These are phyloP conservation scores for Reticulitermes speratus DNA, from an alignment of 1,140 invertebrate species.

Conservation along the genomic window DNA sequence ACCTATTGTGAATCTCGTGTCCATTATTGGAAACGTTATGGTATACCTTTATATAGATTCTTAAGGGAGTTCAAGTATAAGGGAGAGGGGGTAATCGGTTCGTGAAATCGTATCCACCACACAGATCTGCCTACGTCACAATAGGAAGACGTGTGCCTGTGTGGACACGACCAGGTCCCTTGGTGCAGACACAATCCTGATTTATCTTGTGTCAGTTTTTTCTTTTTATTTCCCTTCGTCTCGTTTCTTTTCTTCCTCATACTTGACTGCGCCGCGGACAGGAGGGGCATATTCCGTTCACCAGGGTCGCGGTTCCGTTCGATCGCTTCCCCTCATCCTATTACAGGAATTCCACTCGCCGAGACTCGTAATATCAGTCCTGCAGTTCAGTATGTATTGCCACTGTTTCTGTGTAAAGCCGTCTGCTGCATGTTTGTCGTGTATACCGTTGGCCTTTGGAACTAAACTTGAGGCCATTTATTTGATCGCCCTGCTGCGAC, in stretches of 20 bases:
- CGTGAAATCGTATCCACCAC: background rate
- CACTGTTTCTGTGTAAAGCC: background rate
- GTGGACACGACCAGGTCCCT: background rate
- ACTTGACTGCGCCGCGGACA: background rate
- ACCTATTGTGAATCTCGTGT: background rate
- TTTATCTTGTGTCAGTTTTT: conserved; percentile 4
- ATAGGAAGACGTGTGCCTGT: background rate
- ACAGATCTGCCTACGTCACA: background rate
- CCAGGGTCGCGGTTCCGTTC: background rate
- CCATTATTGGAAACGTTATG: background rate
- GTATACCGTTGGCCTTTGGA: no score
- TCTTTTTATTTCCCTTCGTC: background rate
- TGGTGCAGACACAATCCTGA: conserved; percentile 5
- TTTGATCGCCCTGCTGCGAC: no score
- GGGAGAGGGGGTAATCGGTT: background rate
- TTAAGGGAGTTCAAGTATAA: background rate
- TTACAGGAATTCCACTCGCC: background rate
- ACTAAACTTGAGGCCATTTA: no score
- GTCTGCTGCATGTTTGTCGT: no score
- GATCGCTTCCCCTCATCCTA: background rate
- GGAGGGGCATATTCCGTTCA: background rate
- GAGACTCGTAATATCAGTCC: background rate
- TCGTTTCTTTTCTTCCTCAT: background rate
- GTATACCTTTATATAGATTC: background rate
- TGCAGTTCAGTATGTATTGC: background rate